A percentile compares a stretch with the other conserved stretches of the same genome.
These are phyloP conservation scores for Amphipyra tragopoginis DNA, from an alignment of 2,888 invertebrate genomes.

Conservation along the genomic window DNA sequence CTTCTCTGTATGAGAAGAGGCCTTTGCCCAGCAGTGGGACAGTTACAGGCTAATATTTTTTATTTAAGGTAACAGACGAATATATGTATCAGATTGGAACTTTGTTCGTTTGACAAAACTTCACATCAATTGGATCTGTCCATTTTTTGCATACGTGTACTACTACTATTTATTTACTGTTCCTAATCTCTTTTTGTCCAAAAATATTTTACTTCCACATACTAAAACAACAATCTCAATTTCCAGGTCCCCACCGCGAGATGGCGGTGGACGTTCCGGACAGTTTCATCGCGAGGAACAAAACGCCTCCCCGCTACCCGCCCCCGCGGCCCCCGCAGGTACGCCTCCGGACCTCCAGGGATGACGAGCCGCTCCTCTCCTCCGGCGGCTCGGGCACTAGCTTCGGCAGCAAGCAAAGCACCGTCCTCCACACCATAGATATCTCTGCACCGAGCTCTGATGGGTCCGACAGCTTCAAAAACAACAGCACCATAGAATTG, in stretches of 20 bases:
- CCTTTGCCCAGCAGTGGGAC: too few species aligned
- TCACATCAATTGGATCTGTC: too few species aligned
- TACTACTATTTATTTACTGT: too few species aligned
- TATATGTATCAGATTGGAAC: too few species aligned
- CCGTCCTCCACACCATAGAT: constrained; percentile 79
- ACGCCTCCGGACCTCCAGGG: constrained; percentile 82
- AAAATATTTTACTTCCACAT: constrained; percentile 9
- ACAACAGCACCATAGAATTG: constrained; percentile 80
- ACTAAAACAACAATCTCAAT: constrained; percentile 24
- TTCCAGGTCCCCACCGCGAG: constrained; percentile 97
- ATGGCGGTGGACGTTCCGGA: constrained; percentile 99
- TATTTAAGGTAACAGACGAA: too few species aligned
- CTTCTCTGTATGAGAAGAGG: too few species aligned
- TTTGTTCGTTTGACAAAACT: too few species aligned
- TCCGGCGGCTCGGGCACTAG: constrained; percentile 85
- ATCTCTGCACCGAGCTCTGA: constrained; percentile 82
- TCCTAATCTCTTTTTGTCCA: too few species aligned
- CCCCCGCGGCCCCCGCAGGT: constrained; percentile 94
- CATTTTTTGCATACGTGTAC: too few species aligned
- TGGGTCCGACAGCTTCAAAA: constrained; percentile 82
- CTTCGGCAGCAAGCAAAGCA: constrained; percentile 85
- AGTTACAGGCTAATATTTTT: too few species aligned
- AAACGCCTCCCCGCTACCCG: constrained; percentile 97
- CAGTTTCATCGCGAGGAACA: constrained; percentile 96
- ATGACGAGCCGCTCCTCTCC: constrained; percentile 87